A percentile compares a stretch with the other conserved stretches of the same genome.
These are phyloP conservation scores for Muschampia plurimacula DNA, from an alignment of 2,888 invertebrate genomes.

Conservation along the genomic window DNA sequence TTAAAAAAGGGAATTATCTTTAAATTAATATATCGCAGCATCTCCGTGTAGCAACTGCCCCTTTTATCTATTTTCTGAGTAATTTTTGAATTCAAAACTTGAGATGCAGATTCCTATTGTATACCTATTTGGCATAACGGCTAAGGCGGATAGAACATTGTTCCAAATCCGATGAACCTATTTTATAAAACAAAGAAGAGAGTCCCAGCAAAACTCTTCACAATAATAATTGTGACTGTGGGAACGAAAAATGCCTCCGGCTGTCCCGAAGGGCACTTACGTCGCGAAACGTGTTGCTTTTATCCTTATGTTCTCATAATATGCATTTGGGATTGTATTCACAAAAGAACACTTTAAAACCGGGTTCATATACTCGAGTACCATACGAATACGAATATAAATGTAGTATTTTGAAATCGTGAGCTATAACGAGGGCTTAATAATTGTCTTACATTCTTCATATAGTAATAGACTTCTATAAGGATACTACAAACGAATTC, in stretches of 20 bases:
- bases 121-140: neutral
- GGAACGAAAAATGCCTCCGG: constrained; percentile 17
- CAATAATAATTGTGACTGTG: constrained; percentile 18
- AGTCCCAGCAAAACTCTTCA: constrained; percentile 1
- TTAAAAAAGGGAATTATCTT: too few species aligned
- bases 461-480: neutral
- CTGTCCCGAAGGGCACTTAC: constrained; percentile 24
- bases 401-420: neutral
- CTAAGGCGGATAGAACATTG: neutral
- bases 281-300: constrained; percentile 17
- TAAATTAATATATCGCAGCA: too few species aligned
- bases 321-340: constrained; percentile 17
- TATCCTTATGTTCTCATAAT: constrained; percentile 26
- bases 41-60: too few species aligned
- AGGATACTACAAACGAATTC: too few species aligned
- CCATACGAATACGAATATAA: neutral
- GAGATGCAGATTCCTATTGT: neutral
- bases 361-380: neutral
- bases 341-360: constrained; percentile 18
- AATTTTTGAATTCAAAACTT: neutral
- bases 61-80: too few species aligned
- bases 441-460: neutral
- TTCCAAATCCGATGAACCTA: neutral
- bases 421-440: neutral
- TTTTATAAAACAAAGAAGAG: constrained; percentile 5